phyloP scores from a whole-genome alignment of 2,888 invertebrate genomes.

The Tupiocoris notatus region DNA sequence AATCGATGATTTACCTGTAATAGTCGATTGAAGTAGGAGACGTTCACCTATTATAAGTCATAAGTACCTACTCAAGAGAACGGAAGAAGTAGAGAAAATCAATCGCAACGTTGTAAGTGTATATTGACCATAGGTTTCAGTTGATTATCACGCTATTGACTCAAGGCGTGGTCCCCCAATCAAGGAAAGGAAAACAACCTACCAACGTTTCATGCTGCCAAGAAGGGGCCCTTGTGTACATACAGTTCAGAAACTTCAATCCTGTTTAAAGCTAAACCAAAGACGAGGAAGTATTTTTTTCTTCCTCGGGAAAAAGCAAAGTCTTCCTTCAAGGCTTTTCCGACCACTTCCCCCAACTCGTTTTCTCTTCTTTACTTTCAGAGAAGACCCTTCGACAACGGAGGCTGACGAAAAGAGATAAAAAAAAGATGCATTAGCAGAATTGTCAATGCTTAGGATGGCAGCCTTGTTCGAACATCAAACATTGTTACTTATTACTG shows the following conservation, averaged over 20 bases:
- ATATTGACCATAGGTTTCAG: constrained; percentile 39
- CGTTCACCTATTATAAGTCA: no score
- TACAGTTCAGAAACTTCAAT: constrained; percentile 35
- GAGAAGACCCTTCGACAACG: neutral
- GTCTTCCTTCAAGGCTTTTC: neutral
- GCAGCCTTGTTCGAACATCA: constrained; percentile 35
- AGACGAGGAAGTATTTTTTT: neutral
- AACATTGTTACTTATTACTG: constrained; percentile 40
- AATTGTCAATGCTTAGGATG: constrained; percentile 24
- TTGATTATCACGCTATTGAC: constrained; percentile 38
- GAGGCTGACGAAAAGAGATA: neutral
- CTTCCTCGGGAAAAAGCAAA: constrained; percentile 12
- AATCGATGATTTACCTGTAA: no score
- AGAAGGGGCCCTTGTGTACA: constrained; percentile 19
- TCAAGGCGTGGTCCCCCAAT: constrained; percentile 29
- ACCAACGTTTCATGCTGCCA: neutral
- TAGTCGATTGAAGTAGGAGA: no score
- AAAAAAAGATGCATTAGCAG: constrained; percentile 36
- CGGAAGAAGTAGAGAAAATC: constrained; percentile 14
- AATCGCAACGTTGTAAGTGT: constrained; percentile 26
- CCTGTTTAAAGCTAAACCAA: constrained; percentile 38
- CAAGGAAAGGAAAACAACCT: constrained; percentile 29
- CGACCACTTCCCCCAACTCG: neutral
- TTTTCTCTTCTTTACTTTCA: neutral
- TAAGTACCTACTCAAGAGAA: neutral